Percentiles rank a stretch among this genome's conserved stretches.
Conservation (phyloP, 2,797 vertebrate species). For the Pachyuromys duprasi region DNA sequence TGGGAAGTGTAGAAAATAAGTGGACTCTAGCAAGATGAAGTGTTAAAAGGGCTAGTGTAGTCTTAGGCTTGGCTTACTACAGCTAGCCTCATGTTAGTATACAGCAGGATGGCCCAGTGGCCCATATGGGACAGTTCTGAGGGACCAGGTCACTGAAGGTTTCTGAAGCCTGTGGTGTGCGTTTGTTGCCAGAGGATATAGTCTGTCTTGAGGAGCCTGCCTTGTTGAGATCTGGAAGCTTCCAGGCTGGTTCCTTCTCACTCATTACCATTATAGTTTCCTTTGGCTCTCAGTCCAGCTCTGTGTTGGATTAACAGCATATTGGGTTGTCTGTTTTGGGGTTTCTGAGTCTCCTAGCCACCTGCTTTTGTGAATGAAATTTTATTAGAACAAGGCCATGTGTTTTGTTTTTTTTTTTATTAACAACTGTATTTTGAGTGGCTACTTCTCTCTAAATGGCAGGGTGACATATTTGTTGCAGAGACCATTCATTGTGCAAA, state of each 20-base stretch:
- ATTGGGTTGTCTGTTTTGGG: neutral
- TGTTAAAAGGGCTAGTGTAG: neutral
- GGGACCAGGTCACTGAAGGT: neutral
- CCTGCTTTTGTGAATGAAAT: neutral
- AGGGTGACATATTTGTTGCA: neutral
- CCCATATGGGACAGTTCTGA: neutral
- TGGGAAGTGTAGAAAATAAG: slow-evolving; percentile 5
- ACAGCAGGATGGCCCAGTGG: neutral
- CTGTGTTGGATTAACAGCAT: neutral
- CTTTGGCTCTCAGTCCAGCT: neutral
- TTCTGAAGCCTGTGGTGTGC: neutral
- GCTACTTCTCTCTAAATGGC: neutral
- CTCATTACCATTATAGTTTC: neutral
- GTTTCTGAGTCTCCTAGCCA: neutral
- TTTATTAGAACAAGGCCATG: neutral
- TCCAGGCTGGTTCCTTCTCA: neutral
- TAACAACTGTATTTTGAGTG: neutral
- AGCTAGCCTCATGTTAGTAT: neutral
- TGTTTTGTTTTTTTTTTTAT: too few relatives aligned
- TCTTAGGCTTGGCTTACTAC: neutral
- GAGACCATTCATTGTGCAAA: slow-evolving; percentile 1
- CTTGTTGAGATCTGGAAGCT: neutral
- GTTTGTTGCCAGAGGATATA: neutral
- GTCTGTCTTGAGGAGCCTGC: neutral
- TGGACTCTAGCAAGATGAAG: neutral